phyloP scores from a whole-genome alignment of 2,113 vertebrate species.

The Corvus cornix region DNA sequence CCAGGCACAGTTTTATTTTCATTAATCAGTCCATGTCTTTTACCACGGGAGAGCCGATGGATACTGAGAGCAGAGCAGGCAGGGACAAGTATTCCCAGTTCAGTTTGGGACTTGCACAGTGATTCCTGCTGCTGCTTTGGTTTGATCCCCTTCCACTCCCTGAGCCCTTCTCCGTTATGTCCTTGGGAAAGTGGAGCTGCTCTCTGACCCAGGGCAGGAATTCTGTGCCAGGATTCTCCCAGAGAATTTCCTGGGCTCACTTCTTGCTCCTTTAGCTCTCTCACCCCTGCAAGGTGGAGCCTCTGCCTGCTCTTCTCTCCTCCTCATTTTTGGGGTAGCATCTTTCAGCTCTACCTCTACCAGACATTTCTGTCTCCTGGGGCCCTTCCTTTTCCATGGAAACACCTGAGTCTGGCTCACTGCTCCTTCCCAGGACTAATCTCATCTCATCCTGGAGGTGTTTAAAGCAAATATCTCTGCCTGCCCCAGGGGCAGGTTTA shows the following conservation, averaged over 20 bases:
- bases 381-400: neutral
- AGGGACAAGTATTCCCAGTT: conserved; percentile 1
- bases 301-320: neutral
- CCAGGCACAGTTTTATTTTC: neutral
- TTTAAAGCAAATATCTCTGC: neutral
- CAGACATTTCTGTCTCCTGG: neutral
- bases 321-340: neutral
- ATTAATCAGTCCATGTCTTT: conserved; percentile 26
- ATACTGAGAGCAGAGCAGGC: conserved; percentile 2
- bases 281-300: neutral
- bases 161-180: neutral
- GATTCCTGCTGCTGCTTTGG: neutral
- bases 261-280: neutral
- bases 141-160: neutral
- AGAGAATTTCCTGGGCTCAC: neutral
- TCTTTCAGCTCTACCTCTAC: neutral
- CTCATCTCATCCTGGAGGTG: neutral
- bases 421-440: neutral
- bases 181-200: neutral
- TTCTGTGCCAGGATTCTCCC: neutral
- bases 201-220: neutral
- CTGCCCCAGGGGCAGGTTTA: neutral
- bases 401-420: neutral
- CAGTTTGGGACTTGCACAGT: neutral
- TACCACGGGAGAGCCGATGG: conserved; percentile 36